Percentiles rank a stretch among this genome's conserved stretches.
These are phyloP conservation scores for Diphyllodes magnificus DNA, from an alignment of 2,113 vertebrate genomes.

Conservation along the genomic window DNA sequence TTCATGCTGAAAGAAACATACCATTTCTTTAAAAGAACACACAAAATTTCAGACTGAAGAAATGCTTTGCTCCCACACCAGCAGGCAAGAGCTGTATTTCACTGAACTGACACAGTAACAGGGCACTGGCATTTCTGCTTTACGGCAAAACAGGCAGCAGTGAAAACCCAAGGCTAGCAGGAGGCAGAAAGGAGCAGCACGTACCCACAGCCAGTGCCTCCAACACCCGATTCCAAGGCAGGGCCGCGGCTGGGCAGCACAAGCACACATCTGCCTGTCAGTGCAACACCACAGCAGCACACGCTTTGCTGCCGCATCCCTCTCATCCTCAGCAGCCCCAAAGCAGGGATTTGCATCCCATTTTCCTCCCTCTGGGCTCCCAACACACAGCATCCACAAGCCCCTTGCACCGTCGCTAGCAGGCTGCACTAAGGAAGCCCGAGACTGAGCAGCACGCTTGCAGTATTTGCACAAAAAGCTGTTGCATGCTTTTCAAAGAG, in stretches of 20 bases:
- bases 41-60: neutral
- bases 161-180: neutral
- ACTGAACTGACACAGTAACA: neutral
- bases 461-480: neutral
- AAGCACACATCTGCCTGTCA: neutral
- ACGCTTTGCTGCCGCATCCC: neutral
- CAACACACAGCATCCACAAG: neutral
- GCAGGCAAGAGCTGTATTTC: slow-evolving; percentile 7
- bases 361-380: neutral
- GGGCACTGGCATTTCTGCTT: neutral
- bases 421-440: neutral
- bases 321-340: neutral
- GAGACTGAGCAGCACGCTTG: neutral
- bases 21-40: neutral
- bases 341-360: neutral
- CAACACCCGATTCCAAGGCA: neutral
- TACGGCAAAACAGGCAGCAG: neutral
- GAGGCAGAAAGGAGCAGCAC: neutral
- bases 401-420: neutral
- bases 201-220: neutral
- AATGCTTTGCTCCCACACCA: neutral
- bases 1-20: neutral
- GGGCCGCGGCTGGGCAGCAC: neutral
- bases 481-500: neutral
- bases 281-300: neutral